Base-by-base conservation (phyloP, 2,797 vertebrate species). In the Myoxocephalus aenaeus region DNA sequence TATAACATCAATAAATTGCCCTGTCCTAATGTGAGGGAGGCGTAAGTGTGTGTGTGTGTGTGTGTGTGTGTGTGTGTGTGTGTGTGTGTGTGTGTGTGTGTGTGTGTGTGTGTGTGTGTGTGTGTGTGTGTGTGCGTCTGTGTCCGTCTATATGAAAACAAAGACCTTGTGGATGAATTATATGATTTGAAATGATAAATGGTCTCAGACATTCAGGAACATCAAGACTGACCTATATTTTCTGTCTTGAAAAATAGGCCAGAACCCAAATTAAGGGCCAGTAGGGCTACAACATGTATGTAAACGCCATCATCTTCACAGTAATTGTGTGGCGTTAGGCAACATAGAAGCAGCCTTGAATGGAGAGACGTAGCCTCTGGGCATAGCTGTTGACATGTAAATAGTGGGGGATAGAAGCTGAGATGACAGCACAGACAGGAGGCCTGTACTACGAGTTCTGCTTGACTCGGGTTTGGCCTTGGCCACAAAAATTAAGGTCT, bases 201-300 rank as follows among this genome's bases (percentile, higher is more conserved):
- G 82, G 77, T 88, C 90, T 81, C 79, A 87, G 92, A 92, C 91
- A 82, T 73, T 90, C 86, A 90, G 81, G 90, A 82, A 81, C 90
- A 89, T 86, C 88, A 79, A 89, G 72, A 82, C 57, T 94, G 95
- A 95, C 94, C 94, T 93, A 95, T 83, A 95, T 95, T 91, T 83
- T 80, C 79, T 50, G 80, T 85, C 81, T 76, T 87, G 85, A 89
- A 93, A 94, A 93, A 93, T 95, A 93, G 93, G 92, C 90, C 91
- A 91, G 62, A 92, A 82, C 83, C 86, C 89, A 94, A 94, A 95
- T 92, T 91, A 92, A 92, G 86, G 89, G 87, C 84, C 90, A 83
- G 87, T 61, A 75, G 77, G 89, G 84, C 76, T 44, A 63, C 75
- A 42, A 69, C 82, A 61, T 53, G 69, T 75, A 83, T 67, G 87